Conservation (phyloP, 2,113 vertebrate species). For the Labeo catla region DNA sequence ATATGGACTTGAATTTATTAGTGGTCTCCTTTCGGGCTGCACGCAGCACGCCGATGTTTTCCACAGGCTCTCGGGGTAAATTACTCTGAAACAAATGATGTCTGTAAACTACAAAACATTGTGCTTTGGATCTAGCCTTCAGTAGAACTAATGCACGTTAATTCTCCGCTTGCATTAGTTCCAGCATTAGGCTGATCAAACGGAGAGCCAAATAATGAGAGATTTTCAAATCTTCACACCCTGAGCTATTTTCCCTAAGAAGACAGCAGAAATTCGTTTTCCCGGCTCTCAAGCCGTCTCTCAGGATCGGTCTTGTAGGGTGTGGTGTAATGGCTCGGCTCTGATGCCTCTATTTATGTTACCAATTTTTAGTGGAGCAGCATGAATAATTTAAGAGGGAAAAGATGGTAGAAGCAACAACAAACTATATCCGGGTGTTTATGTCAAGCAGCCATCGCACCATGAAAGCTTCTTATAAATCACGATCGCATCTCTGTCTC, state of each 20-base stretch:
- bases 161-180: constrained; percentile 17
- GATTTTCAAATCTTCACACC: not conserved
- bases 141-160: constrained; percentile 5
- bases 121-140: constrained; percentile 6
- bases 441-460: constrained; percentile 30
- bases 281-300: not conserved
- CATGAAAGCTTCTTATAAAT: constrained; percentile 41
- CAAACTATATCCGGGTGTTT: constrained; percentile 18
- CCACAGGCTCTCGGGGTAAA: constrained; percentile 15
- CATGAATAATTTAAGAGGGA: constrained; percentile 29
- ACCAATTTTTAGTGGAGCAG: constrained; percentile 24
- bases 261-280: not conserved
- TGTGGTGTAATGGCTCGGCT: constrained; percentile 15
- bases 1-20: constrained; percentile 9
- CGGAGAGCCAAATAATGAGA: not conserved
- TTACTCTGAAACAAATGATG: constrained; percentile 22
- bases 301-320: not conserved
- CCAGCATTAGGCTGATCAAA: constrained; percentile 33
- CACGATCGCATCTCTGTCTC: constrained; percentile 27
- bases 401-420: constrained; percentile 30
- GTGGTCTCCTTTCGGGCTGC: not conserved
- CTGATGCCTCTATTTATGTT: constrained; percentile 28
- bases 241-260: constrained; percentile 15
- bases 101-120: not conserved
- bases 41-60: not conserved